Conservation (phyloP, 2,888 invertebrate species). For the Scaptomyza flava region DNA sequence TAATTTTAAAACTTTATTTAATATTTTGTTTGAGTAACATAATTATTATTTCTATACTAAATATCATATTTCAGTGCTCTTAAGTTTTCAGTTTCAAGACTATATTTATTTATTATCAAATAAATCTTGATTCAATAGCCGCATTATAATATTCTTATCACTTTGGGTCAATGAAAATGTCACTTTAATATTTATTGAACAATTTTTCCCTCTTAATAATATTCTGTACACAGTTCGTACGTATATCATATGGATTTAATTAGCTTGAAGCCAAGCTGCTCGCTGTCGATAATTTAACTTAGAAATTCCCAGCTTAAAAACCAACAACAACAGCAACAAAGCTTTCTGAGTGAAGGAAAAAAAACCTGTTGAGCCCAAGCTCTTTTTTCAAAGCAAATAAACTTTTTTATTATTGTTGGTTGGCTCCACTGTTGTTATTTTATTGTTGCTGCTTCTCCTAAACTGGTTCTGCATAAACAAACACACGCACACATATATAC, state of each 20-base stretch:
- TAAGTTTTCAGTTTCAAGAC: background rate
- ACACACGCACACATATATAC: conserved; percentile 8
- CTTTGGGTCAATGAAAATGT: background rate
- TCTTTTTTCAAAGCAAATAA: conserved; percentile 43
- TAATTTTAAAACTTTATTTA: too few relatives aligned
- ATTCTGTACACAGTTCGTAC: too few relatives aligned
- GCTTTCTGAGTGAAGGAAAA: conserved; percentile 1
- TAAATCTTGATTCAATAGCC: background rate
- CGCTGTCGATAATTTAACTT: conserved; percentile 20
- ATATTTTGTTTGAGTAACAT: too few relatives aligned
- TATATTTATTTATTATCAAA: background rate
- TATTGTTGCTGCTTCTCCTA: conserved; percentile 37
- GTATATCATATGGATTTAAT: conserved; percentile 23
- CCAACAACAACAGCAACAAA: conserved; percentile 17
- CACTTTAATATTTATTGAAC: background rate
- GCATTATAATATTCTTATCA: background rate
- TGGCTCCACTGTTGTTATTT: conserved; percentile 17
- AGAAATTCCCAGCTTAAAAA: conserved; percentile 51
- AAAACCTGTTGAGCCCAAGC: conserved; percentile 69
- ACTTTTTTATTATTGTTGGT: conserved; percentile 34
- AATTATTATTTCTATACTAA: background rate
- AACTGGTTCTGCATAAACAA: conserved; percentile 64
- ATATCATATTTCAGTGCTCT: background rate
- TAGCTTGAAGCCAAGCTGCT: conserved; percentile 4
- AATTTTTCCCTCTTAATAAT: too few relatives aligned